Evolutionary conservation across 2,113 vertebrate genomes (phyloP).

Genomic region (Phodopus roborovskii): DNA sequence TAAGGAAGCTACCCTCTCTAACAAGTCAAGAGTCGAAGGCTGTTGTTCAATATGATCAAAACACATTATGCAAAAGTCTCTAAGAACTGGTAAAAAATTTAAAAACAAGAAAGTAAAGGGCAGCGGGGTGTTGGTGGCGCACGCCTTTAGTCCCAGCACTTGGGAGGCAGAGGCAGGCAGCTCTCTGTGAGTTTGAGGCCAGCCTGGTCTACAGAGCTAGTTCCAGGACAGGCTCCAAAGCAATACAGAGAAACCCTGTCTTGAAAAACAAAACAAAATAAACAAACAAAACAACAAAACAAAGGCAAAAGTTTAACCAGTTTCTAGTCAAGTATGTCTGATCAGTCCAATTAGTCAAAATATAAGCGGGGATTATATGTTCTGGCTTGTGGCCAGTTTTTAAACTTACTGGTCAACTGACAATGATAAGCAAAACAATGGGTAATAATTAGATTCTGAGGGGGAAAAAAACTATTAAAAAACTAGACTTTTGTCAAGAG

Average conservation of each 20-base stretch:
- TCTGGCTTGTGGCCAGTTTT: neutral
- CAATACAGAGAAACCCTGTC: too few relatives aligned
- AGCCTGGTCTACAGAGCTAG: too few relatives aligned
- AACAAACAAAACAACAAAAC: neutral
- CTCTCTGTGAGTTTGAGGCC: too few relatives aligned
- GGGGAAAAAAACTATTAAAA: neutral
- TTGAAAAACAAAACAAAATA: too few relatives aligned
- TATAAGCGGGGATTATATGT: neutral
- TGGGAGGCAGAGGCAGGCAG: too few relatives aligned
- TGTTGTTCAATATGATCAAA: neutral
- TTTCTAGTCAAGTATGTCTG: slow-evolving; percentile 35
- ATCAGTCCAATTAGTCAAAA: slow-evolving; percentile 25
- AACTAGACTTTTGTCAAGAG: neutral
- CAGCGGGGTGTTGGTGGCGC: neutral
- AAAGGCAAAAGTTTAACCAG: slow-evolving; percentile 22
- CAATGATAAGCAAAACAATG: neutral
- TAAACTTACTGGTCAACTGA: neutral
- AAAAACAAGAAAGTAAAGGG: neutral
- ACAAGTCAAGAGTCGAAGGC: slow-evolving; percentile 13
- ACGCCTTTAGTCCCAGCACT: too few relatives aligned
- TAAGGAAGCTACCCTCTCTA: slow-evolving; percentile 24
- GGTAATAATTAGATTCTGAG: slow-evolving; percentile 27
- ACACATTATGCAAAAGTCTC: neutral
- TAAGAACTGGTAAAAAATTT: neutral
- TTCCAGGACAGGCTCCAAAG: too few relatives aligned